These are phyloP conservation scores for Urocitellus parryii DNA, from an alignment of 2,113 vertebrate genomes.

Conservation along the genomic window DNA sequence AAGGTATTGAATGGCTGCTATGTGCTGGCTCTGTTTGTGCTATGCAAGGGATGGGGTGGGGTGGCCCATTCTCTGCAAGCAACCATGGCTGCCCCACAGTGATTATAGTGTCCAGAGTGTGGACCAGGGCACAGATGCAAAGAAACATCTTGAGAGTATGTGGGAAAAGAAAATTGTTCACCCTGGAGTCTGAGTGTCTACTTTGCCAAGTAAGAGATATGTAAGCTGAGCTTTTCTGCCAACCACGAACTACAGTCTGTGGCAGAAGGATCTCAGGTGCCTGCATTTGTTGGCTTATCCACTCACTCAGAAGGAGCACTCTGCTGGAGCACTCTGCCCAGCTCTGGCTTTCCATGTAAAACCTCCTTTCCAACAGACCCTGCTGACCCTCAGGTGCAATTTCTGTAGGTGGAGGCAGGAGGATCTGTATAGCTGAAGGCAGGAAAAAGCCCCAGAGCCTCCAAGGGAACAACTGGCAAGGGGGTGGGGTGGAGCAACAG, in stretches of 20 bases:
- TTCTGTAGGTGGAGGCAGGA: not conserved
- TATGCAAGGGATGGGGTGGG: rapidly evolving
- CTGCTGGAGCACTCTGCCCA: not conserved
- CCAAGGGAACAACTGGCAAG: not conserved
- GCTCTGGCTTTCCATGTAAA: not conserved
- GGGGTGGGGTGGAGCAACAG: not conserved
- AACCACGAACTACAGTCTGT: too few species aligned
- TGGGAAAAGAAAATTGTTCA: not conserved
- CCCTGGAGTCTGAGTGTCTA: not conserved
- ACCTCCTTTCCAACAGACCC: not conserved
- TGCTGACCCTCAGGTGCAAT: not conserved
- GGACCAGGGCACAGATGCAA: not conserved
- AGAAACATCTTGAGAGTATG: not conserved
- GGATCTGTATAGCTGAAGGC: rapidly evolving
- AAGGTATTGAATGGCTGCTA: rapidly evolving
- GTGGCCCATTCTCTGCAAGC: not conserved
- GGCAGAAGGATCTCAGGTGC: not conserved
- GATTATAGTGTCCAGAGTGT: too few species aligned
- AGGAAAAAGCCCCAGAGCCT: not conserved
- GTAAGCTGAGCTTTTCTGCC: not conserved
- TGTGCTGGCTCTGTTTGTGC: not conserved
- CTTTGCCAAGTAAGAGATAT: not conserved
- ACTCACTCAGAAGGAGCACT: too few species aligned
- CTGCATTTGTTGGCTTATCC: not conserved
- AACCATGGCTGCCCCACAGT: rapidly evolving